Evolutionary conservation across 2,113 vertebrate genomes (phyloP).

Genomic region (Heterotis niloticus): DNA sequence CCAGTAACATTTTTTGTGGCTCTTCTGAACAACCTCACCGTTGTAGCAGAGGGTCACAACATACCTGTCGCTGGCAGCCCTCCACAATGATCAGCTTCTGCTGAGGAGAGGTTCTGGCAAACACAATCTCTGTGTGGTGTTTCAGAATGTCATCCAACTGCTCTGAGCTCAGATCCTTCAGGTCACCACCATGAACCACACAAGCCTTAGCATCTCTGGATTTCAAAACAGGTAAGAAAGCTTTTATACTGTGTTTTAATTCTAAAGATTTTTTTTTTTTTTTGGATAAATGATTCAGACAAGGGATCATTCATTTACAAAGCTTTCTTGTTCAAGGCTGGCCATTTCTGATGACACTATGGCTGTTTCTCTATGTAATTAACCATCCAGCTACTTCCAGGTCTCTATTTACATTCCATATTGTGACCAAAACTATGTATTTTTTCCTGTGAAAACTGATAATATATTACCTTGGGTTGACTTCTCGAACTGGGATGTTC

Average conservation of each 20-base stretch:
- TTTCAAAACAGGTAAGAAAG: background rate
- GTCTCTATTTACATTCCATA: background rate
- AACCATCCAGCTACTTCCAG: background rate
- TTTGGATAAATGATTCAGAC: too few species aligned
- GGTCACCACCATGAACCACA: conserved; percentile 83
- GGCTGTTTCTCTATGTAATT: background rate
- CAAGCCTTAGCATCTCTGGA: conserved; percentile 88
- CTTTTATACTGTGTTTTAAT: too few species aligned
- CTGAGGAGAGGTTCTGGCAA: conserved; percentile 85
- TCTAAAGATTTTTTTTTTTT: too few species aligned
- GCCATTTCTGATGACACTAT: too few species aligned
- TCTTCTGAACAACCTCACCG: too few species aligned
- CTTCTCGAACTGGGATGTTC: conserved; percentile 88
- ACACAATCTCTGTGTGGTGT: conserved; percentile 90
- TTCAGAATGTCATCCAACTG: conserved; percentile 83
- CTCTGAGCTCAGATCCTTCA: conserved; percentile 79
- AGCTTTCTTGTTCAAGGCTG: too few species aligned
- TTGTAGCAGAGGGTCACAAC: too few species aligned
- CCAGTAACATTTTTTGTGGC: too few species aligned
- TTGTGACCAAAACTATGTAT: too few species aligned
- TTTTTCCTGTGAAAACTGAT: background rate
- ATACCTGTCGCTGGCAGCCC: conserved; percentile 89
- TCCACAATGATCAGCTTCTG: conserved; percentile 94
- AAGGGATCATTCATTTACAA: too few species aligned
- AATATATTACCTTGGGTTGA: conserved; percentile 79